phyloP scores from a whole-genome alignment of 2,888 invertebrate species.

The Amphipoea lucens region DNA sequence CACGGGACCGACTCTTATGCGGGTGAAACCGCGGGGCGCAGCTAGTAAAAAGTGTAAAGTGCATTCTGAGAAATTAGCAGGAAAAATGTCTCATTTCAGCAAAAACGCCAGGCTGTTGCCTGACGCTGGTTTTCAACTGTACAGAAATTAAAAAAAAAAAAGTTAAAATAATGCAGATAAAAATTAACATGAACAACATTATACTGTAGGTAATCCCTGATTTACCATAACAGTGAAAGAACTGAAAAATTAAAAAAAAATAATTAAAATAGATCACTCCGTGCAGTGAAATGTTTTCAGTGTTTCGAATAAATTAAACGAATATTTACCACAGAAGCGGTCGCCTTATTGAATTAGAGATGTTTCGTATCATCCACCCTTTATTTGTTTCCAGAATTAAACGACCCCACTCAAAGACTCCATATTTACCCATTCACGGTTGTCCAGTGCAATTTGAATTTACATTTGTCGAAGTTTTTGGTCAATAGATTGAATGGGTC shows the following conservation, averaged over 20 bases:
- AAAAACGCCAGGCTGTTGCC: no score
- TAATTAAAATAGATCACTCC: slow-evolving; percentile 2
- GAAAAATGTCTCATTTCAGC: no score
- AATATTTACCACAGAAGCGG: slow-evolving; percentile 10
- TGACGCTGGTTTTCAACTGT: no score
- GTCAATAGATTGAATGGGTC: background rate
- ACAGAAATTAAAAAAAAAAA: no score
- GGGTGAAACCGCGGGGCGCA: no score
- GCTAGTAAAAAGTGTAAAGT: no score
- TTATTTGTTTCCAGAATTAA: slow-evolving; percentile 37
- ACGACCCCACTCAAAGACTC: background rate
- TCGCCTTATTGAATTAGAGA: background rate
- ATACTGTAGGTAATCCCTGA: background rate
- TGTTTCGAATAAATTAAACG: background rate
- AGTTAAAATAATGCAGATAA: no score
- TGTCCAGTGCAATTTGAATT: background rate
- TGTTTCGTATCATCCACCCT: slow-evolving; percentile 10
- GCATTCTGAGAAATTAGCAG: no score
- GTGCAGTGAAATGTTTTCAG: slow-evolving; percentile 5
- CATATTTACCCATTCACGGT: background rate
- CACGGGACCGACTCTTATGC: no score
- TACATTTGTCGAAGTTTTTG: background rate
- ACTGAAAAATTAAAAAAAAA: background rate
- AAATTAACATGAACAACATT: no score
- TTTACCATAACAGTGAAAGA: background rate